These are phyloP conservation scores for Pelusios castaneus DNA, from an alignment of 2,113 vertebrate species.

Conservation along the genomic window DNA sequence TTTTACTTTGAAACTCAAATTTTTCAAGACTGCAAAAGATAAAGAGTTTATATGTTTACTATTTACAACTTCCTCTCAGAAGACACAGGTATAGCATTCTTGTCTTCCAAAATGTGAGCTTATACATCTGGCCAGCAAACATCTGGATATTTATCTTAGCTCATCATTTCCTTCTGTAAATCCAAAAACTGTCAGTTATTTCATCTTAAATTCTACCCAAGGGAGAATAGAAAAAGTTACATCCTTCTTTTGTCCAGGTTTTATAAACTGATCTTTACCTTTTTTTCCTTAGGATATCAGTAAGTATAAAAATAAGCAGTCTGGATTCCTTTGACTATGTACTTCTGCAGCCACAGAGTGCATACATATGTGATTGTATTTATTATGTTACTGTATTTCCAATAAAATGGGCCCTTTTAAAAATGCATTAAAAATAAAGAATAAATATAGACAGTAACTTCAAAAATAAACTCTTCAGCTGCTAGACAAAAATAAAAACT, in stretches of 20 bases:
- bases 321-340: conserved; percentile 59
- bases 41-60: conserved; percentile 70
- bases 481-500: background rate
- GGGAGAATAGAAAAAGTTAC: conserved; percentile 77
- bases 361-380: conserved; percentile 45
- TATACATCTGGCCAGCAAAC: conserved; percentile 83
- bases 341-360: conserved; percentile 19
- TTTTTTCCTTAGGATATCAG: conserved; percentile 74
- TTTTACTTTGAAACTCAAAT: background rate
- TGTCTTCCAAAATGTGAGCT: conserved; percentile 76
- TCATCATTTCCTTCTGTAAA: conserved; percentile 87
- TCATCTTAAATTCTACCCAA: conserved; percentile 77
- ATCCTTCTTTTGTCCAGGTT: conserved; percentile 78
- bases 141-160: conserved; percentile 87
- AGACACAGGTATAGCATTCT: conserved; percentile 76
- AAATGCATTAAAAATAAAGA: background rate
- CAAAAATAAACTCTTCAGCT: background rate
- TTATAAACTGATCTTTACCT: conserved; percentile 79
- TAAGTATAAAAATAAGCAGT: conserved; percentile 79
- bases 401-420: background rate
- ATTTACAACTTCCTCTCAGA: conserved; percentile 77
- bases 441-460: background rate
- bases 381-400: background rate
- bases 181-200: conserved; percentile 83
- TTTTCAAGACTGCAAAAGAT: background rate